Percentiles rank a stretch among this genome's conserved stretches.
Evolutionary conservation across 2,113 vertebrate species (phyloP).

Genomic region (Kryptolebias marmoratus): DNA sequence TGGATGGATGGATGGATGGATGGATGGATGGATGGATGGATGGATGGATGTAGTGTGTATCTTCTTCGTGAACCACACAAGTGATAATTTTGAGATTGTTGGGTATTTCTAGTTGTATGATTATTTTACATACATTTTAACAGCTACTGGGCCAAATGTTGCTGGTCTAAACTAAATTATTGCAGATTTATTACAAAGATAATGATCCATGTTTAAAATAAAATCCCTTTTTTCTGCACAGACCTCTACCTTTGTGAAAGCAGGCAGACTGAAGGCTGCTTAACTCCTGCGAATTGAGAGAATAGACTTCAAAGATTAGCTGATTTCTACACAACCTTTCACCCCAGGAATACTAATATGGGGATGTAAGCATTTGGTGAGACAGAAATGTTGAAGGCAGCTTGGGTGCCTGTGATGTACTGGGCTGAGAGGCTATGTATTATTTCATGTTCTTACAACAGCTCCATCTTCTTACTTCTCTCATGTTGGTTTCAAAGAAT

Average conservation of each 20-base stretch:
- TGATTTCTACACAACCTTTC: slow-evolving; percentile 57
- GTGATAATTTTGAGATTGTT: no score
- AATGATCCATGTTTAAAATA: not conserved
- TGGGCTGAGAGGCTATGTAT: not conserved
- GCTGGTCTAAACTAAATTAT: no score
- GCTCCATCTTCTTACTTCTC: not conserved
- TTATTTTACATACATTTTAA: no score
- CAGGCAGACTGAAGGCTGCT: slow-evolving; percentile 9
- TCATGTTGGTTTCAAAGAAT: slow-evolving; percentile 4
- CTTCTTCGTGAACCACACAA: no score
- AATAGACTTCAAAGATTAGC: slow-evolving; percentile 65
- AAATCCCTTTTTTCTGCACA: not conserved
- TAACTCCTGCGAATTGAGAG: slow-evolving; percentile 43
- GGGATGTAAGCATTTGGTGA: slow-evolving; percentile 43
- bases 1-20: no score
- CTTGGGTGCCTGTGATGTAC: slow-evolving; percentile 32
- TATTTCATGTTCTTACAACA: slow-evolving; percentile 50
- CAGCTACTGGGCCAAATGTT: no score
- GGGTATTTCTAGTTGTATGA: no score
- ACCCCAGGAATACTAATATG: slow-evolving; percentile 50
- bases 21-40: no score
- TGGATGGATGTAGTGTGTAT: no score
- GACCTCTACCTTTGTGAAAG: slow-evolving; percentile 26
- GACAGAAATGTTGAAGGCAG: slow-evolving; percentile 40
- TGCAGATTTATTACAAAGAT: not conserved